phyloP scores from a whole-genome alignment of 2,113 vertebrate genomes.

The Rhynchomys soricoides region DNA sequence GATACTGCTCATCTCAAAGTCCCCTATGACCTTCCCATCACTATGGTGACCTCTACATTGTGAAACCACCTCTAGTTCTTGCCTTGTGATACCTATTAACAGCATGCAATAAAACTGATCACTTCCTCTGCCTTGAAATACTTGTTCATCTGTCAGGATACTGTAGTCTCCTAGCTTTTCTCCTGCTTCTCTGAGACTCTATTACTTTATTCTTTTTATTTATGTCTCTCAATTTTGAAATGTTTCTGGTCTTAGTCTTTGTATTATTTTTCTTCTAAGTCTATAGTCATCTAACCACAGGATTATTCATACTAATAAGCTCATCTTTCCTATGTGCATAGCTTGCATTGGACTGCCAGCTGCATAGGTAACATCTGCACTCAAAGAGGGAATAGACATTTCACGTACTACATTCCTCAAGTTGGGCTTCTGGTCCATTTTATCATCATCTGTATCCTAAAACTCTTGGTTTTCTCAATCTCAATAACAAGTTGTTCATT shows the following conservation, averaged over 20 bases:
- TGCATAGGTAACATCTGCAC: neutral
- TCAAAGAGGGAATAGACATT: neutral
- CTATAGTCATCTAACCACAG: neutral
- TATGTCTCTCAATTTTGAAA: neutral
- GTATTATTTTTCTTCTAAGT: neutral
- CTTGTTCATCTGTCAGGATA: neutral
- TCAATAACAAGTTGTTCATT: neutral
- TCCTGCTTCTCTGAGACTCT: neutral
- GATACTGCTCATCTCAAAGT: neutral
- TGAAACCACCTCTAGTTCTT: neutral
- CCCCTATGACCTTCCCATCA: neutral
- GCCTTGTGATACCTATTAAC: neutral
- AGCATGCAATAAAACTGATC: neutral
- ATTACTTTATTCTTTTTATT: neutral
- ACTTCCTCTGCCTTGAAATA: neutral
- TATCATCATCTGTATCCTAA: rapidly evolving
- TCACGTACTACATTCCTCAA: neutral
- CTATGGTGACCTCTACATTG: neutral
- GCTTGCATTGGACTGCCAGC: neutral
- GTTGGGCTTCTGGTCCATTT: neutral
- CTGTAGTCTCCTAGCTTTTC: neutral
- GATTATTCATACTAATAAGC: neutral
- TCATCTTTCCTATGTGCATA: neutral
- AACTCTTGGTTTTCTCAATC: neutral
- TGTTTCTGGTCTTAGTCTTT: neutral